phyloP scores from a whole-genome alignment of 1,140 invertebrate species.

The Cataglyphis hispanica region DNA sequence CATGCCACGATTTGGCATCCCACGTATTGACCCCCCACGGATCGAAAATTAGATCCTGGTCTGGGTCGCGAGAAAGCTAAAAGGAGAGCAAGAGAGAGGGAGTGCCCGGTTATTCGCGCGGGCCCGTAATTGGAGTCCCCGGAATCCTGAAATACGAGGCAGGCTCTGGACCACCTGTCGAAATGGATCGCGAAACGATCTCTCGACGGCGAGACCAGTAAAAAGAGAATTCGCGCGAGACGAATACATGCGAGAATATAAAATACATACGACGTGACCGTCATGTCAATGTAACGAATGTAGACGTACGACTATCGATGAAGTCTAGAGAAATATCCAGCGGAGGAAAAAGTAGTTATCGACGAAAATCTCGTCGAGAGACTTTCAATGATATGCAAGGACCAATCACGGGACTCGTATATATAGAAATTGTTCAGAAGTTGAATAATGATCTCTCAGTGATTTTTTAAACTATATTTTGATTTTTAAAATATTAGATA shows the following conservation, averaged over 20 bases:
- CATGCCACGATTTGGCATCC: slow-evolving; percentile 67
- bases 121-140: slow-evolving; percentile 74
- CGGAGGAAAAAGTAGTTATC: slow-evolving; percentile 13
- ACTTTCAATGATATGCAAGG: slow-evolving; percentile 26
- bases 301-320: slow-evolving; percentile 47
- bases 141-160: slow-evolving; percentile 78
- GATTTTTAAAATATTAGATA: background rate
- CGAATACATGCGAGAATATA: slow-evolving; percentile 8
- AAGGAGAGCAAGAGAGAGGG: background rate
- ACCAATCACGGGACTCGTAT: slow-evolving; percentile 2
- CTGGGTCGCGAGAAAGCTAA: slow-evolving; percentile 43
- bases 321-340: slow-evolving; percentile 50
- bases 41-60: slow-evolving; percentile 74
- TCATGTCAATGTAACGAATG: slow-evolving; percentile 4
- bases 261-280: background rate
- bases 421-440: background rate
- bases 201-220: slow-evolving; percentile 27
- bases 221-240: slow-evolving; percentile 42
- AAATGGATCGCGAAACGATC: slow-evolving; percentile 63
- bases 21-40: slow-evolving; percentile 77
- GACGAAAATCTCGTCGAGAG: slow-evolving; percentile 49
- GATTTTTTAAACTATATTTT: background rate
- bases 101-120: slow-evolving; percentile 74
- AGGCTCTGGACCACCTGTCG: slow-evolving; percentile 75
- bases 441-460: background rate